phyloP scores from a whole-genome alignment of 2,113 vertebrate species.

The Machaerirhynchus nigripectus region DNA sequence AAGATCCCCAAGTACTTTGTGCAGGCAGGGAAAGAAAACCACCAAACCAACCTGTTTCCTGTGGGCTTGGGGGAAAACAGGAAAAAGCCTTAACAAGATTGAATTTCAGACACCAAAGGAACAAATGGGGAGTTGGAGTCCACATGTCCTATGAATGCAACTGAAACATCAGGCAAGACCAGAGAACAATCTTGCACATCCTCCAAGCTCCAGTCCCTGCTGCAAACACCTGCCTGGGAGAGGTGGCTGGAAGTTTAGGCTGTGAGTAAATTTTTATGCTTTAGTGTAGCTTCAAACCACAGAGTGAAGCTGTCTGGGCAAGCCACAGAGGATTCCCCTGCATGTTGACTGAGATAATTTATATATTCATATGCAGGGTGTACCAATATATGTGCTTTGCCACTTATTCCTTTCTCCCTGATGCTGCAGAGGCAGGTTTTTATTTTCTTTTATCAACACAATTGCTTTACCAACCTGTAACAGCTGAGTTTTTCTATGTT shows the following conservation, averaged over 20 bases:
- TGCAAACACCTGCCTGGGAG: background rate
- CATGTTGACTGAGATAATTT: background rate
- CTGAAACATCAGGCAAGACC: background rate
- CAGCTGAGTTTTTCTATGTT: background rate
- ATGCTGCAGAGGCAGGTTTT: background rate
- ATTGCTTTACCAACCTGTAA: background rate
- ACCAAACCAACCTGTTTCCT: background rate
- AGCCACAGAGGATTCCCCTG: background rate
- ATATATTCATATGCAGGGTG: background rate
- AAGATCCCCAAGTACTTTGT: background rate
- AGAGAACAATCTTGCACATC: background rate
- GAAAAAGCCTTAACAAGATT: background rate
- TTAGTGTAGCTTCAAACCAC: background rate
- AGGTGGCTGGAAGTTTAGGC: background rate
- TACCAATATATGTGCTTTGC: background rate
- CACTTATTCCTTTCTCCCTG: background rate
- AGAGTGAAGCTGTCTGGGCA: background rate
- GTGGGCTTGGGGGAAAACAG: accelerated
- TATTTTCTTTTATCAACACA: background rate
- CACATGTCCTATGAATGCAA: background rate
- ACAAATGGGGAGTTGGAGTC: background rate
- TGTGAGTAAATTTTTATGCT: background rate
- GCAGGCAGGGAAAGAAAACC: background rate
- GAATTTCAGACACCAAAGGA: background rate
- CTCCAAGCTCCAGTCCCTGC: background rate